Base-by-base conservation (phyloP, 2,888 invertebrate genomes). In the Chloromyia formosa region DNA sequence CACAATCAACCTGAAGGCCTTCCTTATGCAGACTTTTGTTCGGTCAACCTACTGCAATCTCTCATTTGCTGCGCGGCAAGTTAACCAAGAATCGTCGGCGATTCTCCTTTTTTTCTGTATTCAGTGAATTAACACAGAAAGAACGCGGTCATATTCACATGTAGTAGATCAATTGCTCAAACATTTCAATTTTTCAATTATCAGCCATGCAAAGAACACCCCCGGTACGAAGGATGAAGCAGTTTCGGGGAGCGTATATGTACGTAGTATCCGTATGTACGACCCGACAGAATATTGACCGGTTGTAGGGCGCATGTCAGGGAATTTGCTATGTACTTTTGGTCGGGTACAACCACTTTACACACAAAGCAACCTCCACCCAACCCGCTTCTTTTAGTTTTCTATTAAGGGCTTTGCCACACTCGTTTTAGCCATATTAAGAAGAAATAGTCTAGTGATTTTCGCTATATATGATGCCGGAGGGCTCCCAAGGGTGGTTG, bases 131-230 rank as follows among this genome's bases (percentile, higher is more conserved):
- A 40, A 42, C 40, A 64, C 64, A 64, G 64, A 49, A n/a, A 49
- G 49, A 49, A 71, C 56, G 71, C 58, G 56, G 71, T 71, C 71
- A 71, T 71, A 71, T 58, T 71, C 71, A 71, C 58, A 27, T 71
- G 71, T 58, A 61, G 79, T 79, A 79, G 78, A 79, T 79, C 78
- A 79, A 78, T 79, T 79, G 77, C 79, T 79, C 79, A 79, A 79
- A 78, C 79, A 79, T 79, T 79, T 79, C 79, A 79, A 79, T 79
- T 79, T 79, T 79, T 79, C 79, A 79, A 79, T 79, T 79, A 79
- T 79, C 78, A 77, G 78, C 79, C 78, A 12, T 49, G 49, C 49
- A 49, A 35, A 35, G 27, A 35, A 35, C 27, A 35, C 27, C 27
- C 27, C 7, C 27, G 3, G n/a, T n/a, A n/a, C n/a, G n/a, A n/a